phyloP scores from a whole-genome alignment of 2,888 invertebrate genomes.

The Eutolmus rufibarbis region DNA sequence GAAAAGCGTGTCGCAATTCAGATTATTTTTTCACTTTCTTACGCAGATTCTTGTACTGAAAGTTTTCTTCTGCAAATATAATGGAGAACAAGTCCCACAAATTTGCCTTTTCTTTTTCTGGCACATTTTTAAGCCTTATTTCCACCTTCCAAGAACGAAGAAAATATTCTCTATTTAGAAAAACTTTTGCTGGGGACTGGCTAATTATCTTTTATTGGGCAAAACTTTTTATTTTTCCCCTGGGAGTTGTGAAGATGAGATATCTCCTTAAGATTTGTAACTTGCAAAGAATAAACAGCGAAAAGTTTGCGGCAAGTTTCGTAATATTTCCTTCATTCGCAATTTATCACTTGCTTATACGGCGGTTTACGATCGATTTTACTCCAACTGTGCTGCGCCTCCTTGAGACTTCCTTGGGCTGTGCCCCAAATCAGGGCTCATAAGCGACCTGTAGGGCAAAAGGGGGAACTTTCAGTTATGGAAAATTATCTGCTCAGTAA shows the following conservation, averaged over 20 bases:
- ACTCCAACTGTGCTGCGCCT: background rate
- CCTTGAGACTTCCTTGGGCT: background rate
- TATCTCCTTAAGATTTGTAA: background rate
- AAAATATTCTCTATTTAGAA: background rate
- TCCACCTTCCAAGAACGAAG: background rate
- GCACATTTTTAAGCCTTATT: background rate
- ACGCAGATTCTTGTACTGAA: background rate
- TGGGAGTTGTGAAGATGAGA: background rate
- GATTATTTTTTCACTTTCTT: background rate
- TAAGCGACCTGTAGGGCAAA: background rate
- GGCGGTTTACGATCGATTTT: background rate
- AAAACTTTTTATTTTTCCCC: constrained; percentile 17
- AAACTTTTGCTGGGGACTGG: background rate
- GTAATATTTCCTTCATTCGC: background rate
- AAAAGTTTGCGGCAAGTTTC: background rate
- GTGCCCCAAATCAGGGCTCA: background rate
- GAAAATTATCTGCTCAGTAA: background rate
- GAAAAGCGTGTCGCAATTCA: background rate
- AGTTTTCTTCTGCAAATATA: background rate
- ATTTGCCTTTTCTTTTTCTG: background rate
- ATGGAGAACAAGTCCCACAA: background rate
- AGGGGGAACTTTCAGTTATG: background rate
- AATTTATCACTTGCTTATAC: background rate
- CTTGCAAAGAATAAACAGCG: background rate
- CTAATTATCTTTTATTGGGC: constrained; percentile 29